Evolutionary conservation across 2,888 invertebrate genomes (phyloP).

Genomic region (Drosophila algonquin): DNA sequence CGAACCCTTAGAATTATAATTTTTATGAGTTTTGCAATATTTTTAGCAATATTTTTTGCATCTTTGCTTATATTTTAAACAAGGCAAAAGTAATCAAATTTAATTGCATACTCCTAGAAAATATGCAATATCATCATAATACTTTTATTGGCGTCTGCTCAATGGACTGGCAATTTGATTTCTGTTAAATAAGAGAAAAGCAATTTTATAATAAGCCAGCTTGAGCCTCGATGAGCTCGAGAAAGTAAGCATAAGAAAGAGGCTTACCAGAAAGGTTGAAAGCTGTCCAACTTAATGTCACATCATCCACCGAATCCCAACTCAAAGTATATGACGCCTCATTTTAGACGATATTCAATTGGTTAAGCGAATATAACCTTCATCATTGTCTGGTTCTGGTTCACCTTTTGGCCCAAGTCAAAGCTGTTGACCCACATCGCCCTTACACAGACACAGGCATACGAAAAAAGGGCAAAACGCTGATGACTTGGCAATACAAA

Average conservation of each 20-base stretch:
- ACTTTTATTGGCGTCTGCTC: too few species aligned
- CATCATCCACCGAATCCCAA: constrained; percentile 14
- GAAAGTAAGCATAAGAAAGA: constrained; percentile 1
- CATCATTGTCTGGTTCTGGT: constrained; percentile 32
- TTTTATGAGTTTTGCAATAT: background rate
- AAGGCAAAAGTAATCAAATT: constrained; percentile 13
- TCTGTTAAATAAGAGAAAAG: background rate
- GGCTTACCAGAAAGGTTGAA: constrained; percentile 6
- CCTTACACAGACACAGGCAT: constrained; percentile 7
- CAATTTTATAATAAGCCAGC: constrained; percentile 2
- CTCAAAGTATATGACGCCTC: constrained; percentile 17
- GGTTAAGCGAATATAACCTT: constrained; percentile 24
- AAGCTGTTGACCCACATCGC: constrained; percentile 38
- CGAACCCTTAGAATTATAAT: background rate
- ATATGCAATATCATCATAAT: constrained; percentile 14
- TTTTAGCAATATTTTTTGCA: background rate
- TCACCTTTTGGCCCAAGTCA: constrained; percentile 16
- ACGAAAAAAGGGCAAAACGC: constrained; percentile 12
- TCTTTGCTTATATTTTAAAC: background rate
- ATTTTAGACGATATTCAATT: constrained; percentile 28
- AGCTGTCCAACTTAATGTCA: constrained; percentile 28
- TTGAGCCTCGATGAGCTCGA: background rate
- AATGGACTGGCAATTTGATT: background rate
- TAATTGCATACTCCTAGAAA: constrained; percentile 4
- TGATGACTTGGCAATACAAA: constrained; percentile 32